phyloP scores from a whole-genome alignment of 2,888 invertebrate genomes.

The Cheilosia scutellata region DNA sequence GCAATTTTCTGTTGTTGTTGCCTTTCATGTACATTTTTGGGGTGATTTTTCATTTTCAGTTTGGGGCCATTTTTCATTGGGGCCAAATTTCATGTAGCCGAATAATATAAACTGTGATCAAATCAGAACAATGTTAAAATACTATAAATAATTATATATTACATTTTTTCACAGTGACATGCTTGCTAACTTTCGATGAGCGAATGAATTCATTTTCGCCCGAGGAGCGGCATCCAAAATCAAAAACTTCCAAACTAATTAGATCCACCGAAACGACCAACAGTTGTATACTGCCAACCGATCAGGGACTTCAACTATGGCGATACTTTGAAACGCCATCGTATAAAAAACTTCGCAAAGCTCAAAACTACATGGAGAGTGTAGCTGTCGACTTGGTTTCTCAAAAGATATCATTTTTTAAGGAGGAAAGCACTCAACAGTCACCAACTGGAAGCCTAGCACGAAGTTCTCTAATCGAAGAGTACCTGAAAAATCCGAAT shows the following conservation, averaged over 20 bases:
- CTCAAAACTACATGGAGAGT: conserved; percentile 90
- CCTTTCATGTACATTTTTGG: too few relatives aligned
- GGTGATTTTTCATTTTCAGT: too few relatives aligned
- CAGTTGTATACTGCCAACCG: conserved; percentile 84
- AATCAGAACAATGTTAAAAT: too few relatives aligned
- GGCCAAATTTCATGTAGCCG: too few relatives aligned
- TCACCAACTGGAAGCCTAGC: conserved; percentile 54
- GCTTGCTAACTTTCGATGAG: conserved; percentile 89
- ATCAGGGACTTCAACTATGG: conserved; percentile 86
- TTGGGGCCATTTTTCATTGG: too few relatives aligned
- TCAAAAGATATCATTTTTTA: conserved; percentile 85
- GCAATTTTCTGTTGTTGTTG: too few relatives aligned
- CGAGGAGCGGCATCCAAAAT: conserved; percentile 86
- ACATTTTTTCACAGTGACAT: conserved; percentile 86
- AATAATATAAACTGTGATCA: too few relatives aligned
- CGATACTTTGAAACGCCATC: conserved; percentile 89
- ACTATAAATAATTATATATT: too few relatives aligned
- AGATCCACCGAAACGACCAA: conserved; percentile 90
- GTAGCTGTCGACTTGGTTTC: conserved; percentile 88
- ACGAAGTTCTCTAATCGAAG: conserved; percentile 86
- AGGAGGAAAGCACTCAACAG: conserved; percentile 77
- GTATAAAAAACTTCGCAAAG: conserved; percentile 88
- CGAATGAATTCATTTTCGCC: conserved; percentile 88
- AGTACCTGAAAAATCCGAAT: conserved; percentile 88
- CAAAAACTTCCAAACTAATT: conserved; percentile 89